phyloP scores from a whole-genome alignment of 1,140 invertebrate genomes.

The Whitmania pigra region DNA sequence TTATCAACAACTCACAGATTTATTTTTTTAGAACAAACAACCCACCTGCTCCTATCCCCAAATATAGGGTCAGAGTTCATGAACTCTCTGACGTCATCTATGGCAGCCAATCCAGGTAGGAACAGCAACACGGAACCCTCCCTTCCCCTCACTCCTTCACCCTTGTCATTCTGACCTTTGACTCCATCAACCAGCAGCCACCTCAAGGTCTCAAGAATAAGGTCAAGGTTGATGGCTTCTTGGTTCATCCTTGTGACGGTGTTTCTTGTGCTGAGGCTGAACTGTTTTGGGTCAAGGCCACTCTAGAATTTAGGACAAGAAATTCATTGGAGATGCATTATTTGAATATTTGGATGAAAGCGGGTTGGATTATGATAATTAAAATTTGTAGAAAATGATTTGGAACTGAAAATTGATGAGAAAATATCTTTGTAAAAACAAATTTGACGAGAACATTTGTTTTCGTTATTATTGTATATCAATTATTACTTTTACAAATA shows the following conservation, averaged over 20 bases:
- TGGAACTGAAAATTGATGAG: too few relatives aligned
- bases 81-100: constrained; percentile 36
- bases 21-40: too few relatives aligned
- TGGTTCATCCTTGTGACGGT: constrained; percentile 33
- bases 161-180: constrained; percentile 24
- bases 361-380: too few relatives aligned
- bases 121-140: constrained; percentile 38
- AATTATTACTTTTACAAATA: background rate
- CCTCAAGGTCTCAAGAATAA: constrained; percentile 28
- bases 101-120: constrained; percentile 37
- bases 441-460: too few relatives aligned
- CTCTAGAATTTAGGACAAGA: constrained; percentile 30
- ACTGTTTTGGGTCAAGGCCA: constrained; percentile 30
- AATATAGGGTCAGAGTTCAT: constrained; percentile 33
- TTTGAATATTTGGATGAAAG: too few relatives aligned
- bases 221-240: constrained; percentile 36
- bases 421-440: too few relatives aligned
- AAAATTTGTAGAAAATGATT: background rate
- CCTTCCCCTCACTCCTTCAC: constrained; percentile 19
- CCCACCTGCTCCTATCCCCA: constrained; percentile 26
- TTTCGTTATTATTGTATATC: too few relatives aligned
- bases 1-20: too few relatives aligned
- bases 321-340: too few relatives aligned
- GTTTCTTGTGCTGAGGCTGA: constrained; percentile 34
- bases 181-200: constrained; percentile 24